phyloP scores from a whole-genome alignment of 2,797 vertebrate species.

The Delichon dasypus region DNA sequence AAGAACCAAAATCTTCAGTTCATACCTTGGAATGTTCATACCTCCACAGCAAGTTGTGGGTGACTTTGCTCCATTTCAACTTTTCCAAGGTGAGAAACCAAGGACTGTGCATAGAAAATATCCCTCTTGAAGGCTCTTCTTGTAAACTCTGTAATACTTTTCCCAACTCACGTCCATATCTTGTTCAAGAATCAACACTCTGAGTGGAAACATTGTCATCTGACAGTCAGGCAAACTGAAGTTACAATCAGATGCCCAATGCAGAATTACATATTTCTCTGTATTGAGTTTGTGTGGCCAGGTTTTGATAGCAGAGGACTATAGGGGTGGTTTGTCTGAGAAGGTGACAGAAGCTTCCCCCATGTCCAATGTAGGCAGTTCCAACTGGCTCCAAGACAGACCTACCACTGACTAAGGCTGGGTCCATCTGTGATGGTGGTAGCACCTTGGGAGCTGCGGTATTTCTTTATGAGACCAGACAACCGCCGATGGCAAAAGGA shows the following conservation, averaged over 20 bases:
- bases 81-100: not conserved
- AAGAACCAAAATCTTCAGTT: not conserved
- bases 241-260: not conserved
- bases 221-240: not conserved
- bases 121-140: not conserved
- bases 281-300: not conserved
- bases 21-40: not conserved
- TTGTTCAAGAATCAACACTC: not conserved
- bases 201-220: not conserved
- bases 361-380: fast-evolving
- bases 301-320: not conserved
- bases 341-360: not conserved
- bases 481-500: too few species aligned
- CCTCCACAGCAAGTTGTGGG: not conserved
- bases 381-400: not conserved
- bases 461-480: too few species aligned
- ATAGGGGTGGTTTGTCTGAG: not conserved
- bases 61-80: not conserved
- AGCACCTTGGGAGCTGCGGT: not conserved
- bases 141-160: not conserved
- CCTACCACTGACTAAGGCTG: not conserved
- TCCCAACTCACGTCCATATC: not conserved
- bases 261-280: not conserved
- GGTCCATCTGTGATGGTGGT: not conserved
- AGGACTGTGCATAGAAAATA: not conserved